A percentile compares a stretch with the other conserved stretches of the same genome.
Evolutionary conservation across 2,797 vertebrate species (phyloP).

Genomic region (Hoplostethus atlanticus): DNA sequence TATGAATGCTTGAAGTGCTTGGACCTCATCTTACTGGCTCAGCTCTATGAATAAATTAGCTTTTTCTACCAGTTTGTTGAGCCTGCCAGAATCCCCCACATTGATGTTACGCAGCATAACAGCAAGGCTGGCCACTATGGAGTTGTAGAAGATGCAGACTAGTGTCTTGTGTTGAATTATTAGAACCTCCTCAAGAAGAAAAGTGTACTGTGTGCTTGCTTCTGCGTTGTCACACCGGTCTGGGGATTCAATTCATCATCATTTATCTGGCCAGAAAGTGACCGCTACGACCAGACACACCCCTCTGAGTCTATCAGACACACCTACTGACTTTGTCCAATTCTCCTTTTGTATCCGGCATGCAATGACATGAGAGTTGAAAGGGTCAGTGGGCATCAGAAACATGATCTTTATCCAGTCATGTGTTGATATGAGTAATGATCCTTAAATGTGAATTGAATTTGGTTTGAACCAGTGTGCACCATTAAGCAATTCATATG

Average conservation of each 20-base stretch:
- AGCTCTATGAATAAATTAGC: neutral
- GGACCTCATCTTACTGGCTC: neutral
- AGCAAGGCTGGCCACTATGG: conserved; percentile 7
- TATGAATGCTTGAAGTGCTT: no score
- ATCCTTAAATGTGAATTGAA: conserved; percentile 24
- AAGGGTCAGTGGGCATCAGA: conserved; percentile 28
- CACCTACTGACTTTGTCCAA: conserved; percentile 13
- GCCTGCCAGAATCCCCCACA: neutral
- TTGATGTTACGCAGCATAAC: neutral
- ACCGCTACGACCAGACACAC: conserved; percentile 28
- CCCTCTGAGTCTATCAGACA: conserved; percentile 24
- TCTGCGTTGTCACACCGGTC: conserved; percentile 38
- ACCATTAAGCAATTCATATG: conserved; percentile 25
- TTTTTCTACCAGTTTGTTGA: neutral
- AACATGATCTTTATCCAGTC: conserved; percentile 24
- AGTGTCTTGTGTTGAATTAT: conserved; percentile 25
- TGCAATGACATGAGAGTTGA: conserved; percentile 5
- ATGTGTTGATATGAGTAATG: conserved; percentile 31
- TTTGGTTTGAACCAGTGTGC: conserved; percentile 29
- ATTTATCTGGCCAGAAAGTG: conserved; percentile 30
- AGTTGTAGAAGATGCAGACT: conserved; percentile 13
- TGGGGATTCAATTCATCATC: conserved; percentile 50
- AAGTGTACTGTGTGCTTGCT: neutral
- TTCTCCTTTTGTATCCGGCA: conserved; percentile 13
- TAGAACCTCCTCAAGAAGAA: conserved; percentile 37